Evolutionary conservation across 1,140 invertebrate species (phyloP).

Genomic region (Zaprionus tsacasi): DNA sequence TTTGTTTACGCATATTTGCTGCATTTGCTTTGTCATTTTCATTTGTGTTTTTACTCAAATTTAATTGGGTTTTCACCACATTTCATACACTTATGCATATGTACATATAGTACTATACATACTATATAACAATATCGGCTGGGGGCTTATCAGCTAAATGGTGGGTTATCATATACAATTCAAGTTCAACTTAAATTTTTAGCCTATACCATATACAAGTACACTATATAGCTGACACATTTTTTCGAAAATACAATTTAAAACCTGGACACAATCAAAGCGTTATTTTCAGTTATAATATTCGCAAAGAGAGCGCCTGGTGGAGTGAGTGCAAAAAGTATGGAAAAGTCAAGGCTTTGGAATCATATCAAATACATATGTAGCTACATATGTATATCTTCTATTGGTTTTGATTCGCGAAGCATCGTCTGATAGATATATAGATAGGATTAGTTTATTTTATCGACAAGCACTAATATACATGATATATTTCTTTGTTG

Average conservation of each 20-base stretch:
- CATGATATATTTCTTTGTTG: constrained; percentile 1
- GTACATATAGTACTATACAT: constrained; percentile 9
- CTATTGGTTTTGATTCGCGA: constrained; percentile 1
- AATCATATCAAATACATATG: constrained; percentile 11
- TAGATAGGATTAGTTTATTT: neutral
- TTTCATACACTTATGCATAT: neutral
- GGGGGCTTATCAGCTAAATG: constrained; percentile 63
- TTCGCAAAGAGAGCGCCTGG: neutral
- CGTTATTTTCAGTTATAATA: neutral
- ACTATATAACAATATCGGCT: constrained; percentile 32
- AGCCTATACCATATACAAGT: constrained; percentile 1
- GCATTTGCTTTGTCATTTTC: constrained; percentile 9
- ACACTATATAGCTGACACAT: neutral
- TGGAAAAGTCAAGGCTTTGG: constrained; percentile 7
- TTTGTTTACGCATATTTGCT: constrained; percentile 4
- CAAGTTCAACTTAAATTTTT: constrained; percentile 15
- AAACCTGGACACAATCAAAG: constrained; percentile 2
- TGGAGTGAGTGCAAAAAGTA: constrained; percentile 1
- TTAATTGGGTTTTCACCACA: constrained; percentile 1
- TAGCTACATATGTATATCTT: constrained; percentile 3
- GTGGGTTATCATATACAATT: constrained; percentile 62
- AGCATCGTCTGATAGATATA: constrained; percentile 4
- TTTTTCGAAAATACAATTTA: constrained; percentile 10
- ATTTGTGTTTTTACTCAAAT: constrained; percentile 6
- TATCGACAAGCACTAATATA: constrained; percentile 15